Conservation (phyloP, 2,113 vertebrate genomes). For the Cercopithecus mona region DNA sequence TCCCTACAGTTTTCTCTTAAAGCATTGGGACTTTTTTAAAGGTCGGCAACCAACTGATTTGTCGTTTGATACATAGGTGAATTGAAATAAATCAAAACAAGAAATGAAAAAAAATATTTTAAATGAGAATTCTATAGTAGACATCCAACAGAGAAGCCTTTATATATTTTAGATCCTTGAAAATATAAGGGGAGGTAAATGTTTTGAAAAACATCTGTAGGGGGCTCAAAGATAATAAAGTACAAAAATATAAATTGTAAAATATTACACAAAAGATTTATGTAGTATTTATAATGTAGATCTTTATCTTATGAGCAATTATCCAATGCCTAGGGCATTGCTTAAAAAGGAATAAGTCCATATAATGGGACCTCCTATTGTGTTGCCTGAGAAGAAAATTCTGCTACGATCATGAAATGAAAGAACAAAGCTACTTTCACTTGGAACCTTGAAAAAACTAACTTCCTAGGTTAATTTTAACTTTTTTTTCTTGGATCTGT, state of each 20-base stretch:
- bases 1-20: slow-evolving; percentile 70
- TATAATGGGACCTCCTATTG: slow-evolving; percentile 48
- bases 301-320: slow-evolving; percentile 73
- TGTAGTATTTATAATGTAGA: slow-evolving; percentile 68
- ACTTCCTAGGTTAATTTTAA: slow-evolving; percentile 18
- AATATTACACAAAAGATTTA: slow-evolving; percentile 72
- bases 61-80: slow-evolving; percentile 61
- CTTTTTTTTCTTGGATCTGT: background rate
- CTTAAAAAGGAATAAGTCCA: slow-evolving; percentile 31
- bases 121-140: slow-evolving; percentile 67
- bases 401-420: slow-evolving; percentile 32
- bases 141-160: slow-evolving; percentile 68
- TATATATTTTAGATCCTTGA: slow-evolving; percentile 63
- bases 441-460: slow-evolving; percentile 20
- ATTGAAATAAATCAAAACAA: slow-evolving; percentile 71
- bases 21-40: slow-evolving; percentile 74
- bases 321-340: slow-evolving; percentile 42
- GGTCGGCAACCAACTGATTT: slow-evolving; percentile 73
- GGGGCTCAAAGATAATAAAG: slow-evolving; percentile 60
- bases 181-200: slow-evolving; percentile 71
- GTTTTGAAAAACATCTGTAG: slow-evolving; percentile 58
- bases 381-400: slow-evolving; percentile 27
- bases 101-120: slow-evolving; percentile 64
- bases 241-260: slow-evolving; percentile 70
- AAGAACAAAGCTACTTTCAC: slow-evolving; percentile 60